Evolutionary conservation across 2,888 invertebrate genomes (phyloP).

Genomic region (Caenorhabditis sp.): DNA sequence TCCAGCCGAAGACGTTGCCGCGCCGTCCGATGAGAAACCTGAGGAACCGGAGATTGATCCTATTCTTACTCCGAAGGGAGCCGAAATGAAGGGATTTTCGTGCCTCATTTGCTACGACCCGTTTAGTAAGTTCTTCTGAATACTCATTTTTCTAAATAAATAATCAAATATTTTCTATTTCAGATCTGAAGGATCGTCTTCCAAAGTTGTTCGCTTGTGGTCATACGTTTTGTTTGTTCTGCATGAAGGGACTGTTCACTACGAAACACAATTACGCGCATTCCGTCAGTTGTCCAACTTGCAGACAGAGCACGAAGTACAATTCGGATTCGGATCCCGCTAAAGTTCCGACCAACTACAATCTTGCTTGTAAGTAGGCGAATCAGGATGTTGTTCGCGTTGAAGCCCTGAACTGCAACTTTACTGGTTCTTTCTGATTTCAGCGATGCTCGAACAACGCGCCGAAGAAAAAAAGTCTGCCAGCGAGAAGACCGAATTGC

Average conservation of each 20-base stretch:
- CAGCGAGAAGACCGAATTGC: background rate
- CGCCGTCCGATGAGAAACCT: no score
- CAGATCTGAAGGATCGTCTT: slow-evolving; percentile 34
- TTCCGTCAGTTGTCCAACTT: slow-evolving; percentile 43
- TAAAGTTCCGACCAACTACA: slow-evolving; percentile 37
- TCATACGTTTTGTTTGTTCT: slow-evolving; percentile 37
- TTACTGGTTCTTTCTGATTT: no score
- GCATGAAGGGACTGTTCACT: slow-evolving; percentile 19
- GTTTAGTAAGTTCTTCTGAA: slow-evolving; percentile 29
- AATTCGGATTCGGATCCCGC: background rate
- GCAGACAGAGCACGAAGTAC: slow-evolving; percentile 29
- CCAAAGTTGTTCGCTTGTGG: slow-evolving; percentile 50
- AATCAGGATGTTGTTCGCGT: no score
- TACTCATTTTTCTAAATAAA: no score
- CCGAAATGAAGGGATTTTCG: slow-evolving; percentile 46
- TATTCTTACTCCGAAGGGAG: slow-evolving; percentile 21
- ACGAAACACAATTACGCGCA: no score
- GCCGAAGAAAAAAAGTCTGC: slow-evolving; percentile 12
- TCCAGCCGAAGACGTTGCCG: no score
- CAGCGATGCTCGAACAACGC: slow-evolving; percentile 46
- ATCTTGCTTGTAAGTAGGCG: slow-evolving; percentile 26
- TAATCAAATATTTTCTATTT: background rate
- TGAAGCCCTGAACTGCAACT: no score
- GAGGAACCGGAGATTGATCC: no score
- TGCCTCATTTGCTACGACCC: slow-evolving; percentile 43